Base-by-base conservation (phyloP, 2,797 vertebrate species). In the Sebastiscus albofasciatus region DNA sequence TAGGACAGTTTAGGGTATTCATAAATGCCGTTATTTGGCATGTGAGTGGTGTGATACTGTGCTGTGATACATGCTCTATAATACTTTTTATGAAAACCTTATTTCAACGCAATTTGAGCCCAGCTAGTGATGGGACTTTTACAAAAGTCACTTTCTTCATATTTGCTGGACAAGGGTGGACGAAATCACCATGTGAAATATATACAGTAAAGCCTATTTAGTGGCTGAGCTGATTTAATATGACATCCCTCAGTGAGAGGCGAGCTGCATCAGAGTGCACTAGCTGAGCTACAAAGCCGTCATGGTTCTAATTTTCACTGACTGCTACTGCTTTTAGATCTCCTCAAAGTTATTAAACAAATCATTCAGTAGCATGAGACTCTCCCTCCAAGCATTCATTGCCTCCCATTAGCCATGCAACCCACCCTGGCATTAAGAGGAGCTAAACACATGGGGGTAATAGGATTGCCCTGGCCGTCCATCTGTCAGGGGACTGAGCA, bases 381-480 rank as follows among this genome's bases (percentile, higher is more conserved):
- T 87, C 82, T 78, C 78, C 70, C 60, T 86, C 31, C 76, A 86
- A 92, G 84, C 89, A 78, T 79, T 67, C 72, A 88, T 77, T 75
- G 80, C 67, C 79, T 79, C 29, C 81, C 85, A 87, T 88, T 90
- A 89, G 86, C 86, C 62, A 90, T 88, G 89, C 81, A 92, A 82
- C 83, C 87, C 85, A 90, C 83, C 82, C 88, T 89, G 88, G 92
- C 84, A 92, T 91, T 93, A 93, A 88, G 88, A 91, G 75, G 77
- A 91, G 90, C 90, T 92, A 80, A 92, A 92, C 92, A 90, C 91
- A 89, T 60, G 86, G 82, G 82, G 78, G 90, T 95, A 95, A 95
- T 95, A 94, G 95, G 94, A 95, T 96, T 96, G 92, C 76, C 89
- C 90, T 78, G 72, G 89, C 60, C 76, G 83, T 92, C 93, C 94